Base-by-base conservation (phyloP, 2,888 invertebrate genomes). In the Apamea epomidion region DNA sequence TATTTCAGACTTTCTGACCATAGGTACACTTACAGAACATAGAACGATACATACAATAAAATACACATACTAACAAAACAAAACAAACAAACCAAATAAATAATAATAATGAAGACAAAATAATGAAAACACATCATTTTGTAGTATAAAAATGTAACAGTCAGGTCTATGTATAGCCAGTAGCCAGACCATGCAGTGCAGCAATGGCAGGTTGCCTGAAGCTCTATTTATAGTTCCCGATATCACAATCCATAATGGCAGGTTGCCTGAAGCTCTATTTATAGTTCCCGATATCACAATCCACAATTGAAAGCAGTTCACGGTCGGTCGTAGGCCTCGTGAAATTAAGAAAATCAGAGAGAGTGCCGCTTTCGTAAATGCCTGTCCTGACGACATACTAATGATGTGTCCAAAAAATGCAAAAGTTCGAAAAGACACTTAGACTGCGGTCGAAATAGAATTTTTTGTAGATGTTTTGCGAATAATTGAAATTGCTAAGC, bases 251-350 rank as follows among this genome's bases (percentile, higher is more conserved):
- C 45, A 71, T 65, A 71, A 74, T 72, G n/a, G n/a, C n/a, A n/a
- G n/a, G 65, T 71, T 85, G 85, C 81, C 81, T 62, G 65, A 67
- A 70, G 51, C 14, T 74, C 25, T 83, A 85, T 74, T 70, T 70
- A 74, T 85, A 85, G 73, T 48, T 58, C 4, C 4, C 29, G 16
- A 58, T 80, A 73, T 51, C 37, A 81, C 32, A 84, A 84, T 54
- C 21, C 45, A 71, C 70, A 71, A 74, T 72, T 85, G 58, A 45
- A 85, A 80, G 45, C 64, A 62, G 85, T 85, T 81, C 85, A 81
- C n/a, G 74, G 54, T 45, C 81, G 82, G 70, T 71, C 60, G 32
- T 68, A 74, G 69, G 51, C 64, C 68, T 73, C 62, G 32, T 60
- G n/a, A n/a, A 72, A 29, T 62, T 0, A 71, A 21, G 21, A 78